Conservation (phyloP, 2,797 vertebrate species). For the Apogon hyalosoma region DNA sequence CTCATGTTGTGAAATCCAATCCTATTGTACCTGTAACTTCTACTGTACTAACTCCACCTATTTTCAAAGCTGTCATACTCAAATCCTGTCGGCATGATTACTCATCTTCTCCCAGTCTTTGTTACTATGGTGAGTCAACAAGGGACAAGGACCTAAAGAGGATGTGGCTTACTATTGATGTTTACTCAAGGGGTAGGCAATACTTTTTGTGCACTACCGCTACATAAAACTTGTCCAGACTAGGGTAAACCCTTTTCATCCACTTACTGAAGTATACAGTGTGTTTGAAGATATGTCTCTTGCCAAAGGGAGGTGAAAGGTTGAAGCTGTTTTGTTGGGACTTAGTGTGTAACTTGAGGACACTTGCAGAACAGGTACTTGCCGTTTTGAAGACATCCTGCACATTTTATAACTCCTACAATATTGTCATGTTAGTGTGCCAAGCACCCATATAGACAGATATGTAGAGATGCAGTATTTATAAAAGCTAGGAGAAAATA, state of each 20-base stretch:
- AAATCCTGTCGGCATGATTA: slow-evolving; percentile 49
- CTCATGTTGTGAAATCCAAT: slow-evolving; percentile 8
- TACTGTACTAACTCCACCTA: slow-evolving; percentile 41
- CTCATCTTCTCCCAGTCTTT: slow-evolving; percentile 52
- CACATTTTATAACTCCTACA: slow-evolving; percentile 7
- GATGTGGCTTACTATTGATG: slow-evolving; percentile 49
- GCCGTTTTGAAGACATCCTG: background rate
- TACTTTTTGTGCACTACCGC: slow-evolving; percentile 1
- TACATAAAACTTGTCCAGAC: background rate
- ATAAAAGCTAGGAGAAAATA: background rate
- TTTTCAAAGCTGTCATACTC: slow-evolving; percentile 30
- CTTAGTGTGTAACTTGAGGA: slow-evolving; percentile 13
- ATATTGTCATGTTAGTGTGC: slow-evolving; percentile 21
- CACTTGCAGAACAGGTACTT: background rate
- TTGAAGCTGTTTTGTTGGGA: background rate
- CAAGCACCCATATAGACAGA: background rate
- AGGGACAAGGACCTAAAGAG: slow-evolving; percentile 58
- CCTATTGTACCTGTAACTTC: slow-evolving; percentile 22
- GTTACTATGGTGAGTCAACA: slow-evolving; percentile 70
- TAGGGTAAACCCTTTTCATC: background rate
- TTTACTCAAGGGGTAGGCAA: slow-evolving; percentile 40
- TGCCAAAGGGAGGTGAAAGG: slow-evolving; percentile 13
- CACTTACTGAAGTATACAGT: background rate
- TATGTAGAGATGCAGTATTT: slow-evolving; percentile 1
- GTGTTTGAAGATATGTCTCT: background rate